Conservation (phyloP, 2,888 invertebrate species). For the Mayetiola destructor region DNA sequence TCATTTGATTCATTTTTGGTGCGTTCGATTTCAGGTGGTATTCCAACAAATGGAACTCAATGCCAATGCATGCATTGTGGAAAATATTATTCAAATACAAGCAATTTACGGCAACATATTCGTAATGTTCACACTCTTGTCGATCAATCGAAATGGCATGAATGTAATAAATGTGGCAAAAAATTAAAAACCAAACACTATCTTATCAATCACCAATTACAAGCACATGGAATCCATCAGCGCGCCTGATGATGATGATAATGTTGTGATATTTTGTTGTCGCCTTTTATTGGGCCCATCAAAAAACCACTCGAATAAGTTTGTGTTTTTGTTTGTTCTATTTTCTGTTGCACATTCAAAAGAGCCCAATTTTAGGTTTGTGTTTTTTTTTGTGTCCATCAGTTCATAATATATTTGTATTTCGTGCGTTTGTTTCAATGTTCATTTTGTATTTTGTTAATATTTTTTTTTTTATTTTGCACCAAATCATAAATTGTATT, state of each 20-base stretch:
- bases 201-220: conserved; percentile 59
- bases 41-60: no score
- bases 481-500: no score
- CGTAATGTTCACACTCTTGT: conserved; percentile 60
- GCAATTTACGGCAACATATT: conserved; percentile 62
- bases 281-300: no score
- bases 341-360: background rate
- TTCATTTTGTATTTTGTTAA: background rate
- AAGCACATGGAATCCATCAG: conserved; percentile 59
- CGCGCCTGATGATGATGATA: conserved; percentile 25
- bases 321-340: background rate
- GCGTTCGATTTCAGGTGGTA: no score
- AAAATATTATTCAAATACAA: conserved; percentile 55
- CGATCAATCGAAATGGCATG: conserved; percentile 54
- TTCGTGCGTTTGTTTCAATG: no score
- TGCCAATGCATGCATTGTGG: conserved; percentile 57
- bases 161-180: conserved; percentile 58
- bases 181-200: conserved; percentile 64
- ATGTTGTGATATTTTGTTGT: background rate
- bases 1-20: no score
- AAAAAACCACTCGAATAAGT: background rate
- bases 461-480: background rate
- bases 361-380: no score
- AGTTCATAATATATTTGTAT: no score
- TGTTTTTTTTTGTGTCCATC: no score